Conservation (phyloP, 1,140 invertebrate genomes). For the Aleiodes sp. region DNA sequence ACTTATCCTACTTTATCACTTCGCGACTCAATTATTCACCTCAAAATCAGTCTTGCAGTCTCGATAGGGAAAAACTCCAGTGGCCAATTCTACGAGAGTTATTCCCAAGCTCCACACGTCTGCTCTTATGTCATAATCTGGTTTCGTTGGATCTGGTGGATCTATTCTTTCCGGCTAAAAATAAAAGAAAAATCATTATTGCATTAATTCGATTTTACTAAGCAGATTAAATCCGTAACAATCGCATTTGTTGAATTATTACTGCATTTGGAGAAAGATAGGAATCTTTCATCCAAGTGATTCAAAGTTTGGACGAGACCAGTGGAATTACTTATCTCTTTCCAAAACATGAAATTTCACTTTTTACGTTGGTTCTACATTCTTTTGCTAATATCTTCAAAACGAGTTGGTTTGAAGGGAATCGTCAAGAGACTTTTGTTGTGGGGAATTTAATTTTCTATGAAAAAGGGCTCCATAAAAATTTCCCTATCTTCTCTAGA, state of each 20-base stretch:
- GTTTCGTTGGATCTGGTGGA: constrained; percentile 84
- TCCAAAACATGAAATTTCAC: no score
- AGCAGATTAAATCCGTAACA: constrained; percentile 22
- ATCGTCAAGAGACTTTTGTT: no score
- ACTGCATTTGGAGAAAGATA: background rate
- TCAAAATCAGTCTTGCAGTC: constrained; percentile 97
- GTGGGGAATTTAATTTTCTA: no score
- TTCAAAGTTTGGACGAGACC: no score
- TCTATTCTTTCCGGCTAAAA: constrained; percentile 94
- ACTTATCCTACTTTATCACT: no score
- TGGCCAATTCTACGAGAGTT: constrained; percentile 92
- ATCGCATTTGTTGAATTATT: constrained; percentile 9
- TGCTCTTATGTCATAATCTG: constrained; percentile 97
- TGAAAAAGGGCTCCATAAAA: no score
- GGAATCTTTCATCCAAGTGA: background rate
- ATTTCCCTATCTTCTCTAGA: no score
- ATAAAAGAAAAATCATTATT: constrained; percentile 35
- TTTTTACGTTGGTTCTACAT: no score
- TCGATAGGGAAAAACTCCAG: constrained; percentile 89
- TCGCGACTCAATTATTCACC: no score
- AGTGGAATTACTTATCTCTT: no score
- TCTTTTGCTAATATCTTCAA: no score
- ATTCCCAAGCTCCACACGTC: constrained; percentile 99
- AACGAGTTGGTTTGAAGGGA: no score
- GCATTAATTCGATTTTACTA: constrained; percentile 24